Evolutionary conservation across 2,888 invertebrate species (phyloP), one percentile per base, ranked within the genome.

Genomic region (Drosophila antonietae): DNA sequence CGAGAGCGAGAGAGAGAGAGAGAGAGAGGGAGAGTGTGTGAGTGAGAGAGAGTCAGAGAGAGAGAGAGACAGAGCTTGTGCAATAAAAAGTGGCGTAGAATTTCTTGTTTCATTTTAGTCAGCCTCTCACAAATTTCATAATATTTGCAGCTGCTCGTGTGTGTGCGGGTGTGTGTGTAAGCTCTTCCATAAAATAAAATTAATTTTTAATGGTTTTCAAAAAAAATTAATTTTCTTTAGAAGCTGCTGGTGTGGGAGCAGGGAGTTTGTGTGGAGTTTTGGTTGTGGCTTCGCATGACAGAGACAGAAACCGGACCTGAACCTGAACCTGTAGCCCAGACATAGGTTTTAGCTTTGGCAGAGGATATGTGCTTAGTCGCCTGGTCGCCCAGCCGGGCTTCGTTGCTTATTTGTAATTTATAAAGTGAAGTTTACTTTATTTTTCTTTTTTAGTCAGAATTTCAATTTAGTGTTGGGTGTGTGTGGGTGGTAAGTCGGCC

Each of bases 171-270:
- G 52, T 60, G 15, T 69, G 63, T 39, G 53, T 47, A 55, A 15
- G 55, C 66, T 73, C 52, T 68, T 69, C 80, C 83, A 86, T 85
- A 83, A 90, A 90, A 86, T 78, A 88, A 85, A 86, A 86, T 86
- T 83, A 88, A 86, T 86, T 88, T 90, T 88, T 90, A 86, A 90
- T 90, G 90, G 89, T 83, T 90, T 89, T 85, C 59, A 67, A 79
- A 75, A 86, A 89, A 90, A 80, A 86, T 89, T 86, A 86, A 86
- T 86, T 88, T 86, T 88, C 90, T 72, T 78, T 88, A 80, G 80
- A 72, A 78, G 66, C 81, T 69, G 68, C 39, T 15, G 37, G 10
- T 46, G 28, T 4, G 28, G 23, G 4, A 9, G 46, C 2, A 7
- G 8, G 14, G 23, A 1, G 47, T 15, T 15, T 28, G 9, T 1